Conservation (phyloP, 1,140 invertebrate genomes). For the Whitmania pigra region DNA sequence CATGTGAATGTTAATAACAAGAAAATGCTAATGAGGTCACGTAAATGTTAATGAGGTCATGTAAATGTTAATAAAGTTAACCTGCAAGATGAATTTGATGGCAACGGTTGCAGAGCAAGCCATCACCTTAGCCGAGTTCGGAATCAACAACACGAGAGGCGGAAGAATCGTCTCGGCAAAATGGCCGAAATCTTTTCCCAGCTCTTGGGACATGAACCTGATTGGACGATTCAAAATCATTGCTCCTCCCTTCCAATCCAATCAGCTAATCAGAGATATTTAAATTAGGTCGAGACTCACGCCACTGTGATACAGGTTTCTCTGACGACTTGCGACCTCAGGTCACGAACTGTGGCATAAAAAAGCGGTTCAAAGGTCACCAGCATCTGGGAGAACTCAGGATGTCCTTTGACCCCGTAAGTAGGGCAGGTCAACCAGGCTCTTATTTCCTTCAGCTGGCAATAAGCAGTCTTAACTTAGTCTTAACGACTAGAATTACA, state of each 20-base stretch:
- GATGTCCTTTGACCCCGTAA: conserved; percentile 61
- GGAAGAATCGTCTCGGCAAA: conserved; percentile 69
- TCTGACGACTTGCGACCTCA: conserved; percentile 76
- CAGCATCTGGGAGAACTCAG: conserved; percentile 66
- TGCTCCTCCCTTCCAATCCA: not conserved
- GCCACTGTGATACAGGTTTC: conserved; percentile 81
- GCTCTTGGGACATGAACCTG: conserved; percentile 64
- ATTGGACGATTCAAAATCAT: not conserved
- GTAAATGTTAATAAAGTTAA: conserved; percentile 25
- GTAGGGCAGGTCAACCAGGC: conserved; percentile 49
- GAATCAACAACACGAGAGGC: conserved; percentile 74
- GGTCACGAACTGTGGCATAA: conserved; percentile 70
- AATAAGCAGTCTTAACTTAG: conserved; percentile 12
- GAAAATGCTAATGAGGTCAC: too few species aligned
- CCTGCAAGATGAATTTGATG: conserved; percentile 73
- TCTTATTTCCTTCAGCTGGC: conserved; percentile 70
- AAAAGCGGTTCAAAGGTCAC: conserved; percentile 68
- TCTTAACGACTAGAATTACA: conserved; percentile 8
- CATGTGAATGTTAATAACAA: too few species aligned
- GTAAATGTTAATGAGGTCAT: too few species aligned
- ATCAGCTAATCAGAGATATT: too few species aligned
- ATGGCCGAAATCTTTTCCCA: conserved; percentile 69
- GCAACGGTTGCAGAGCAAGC: conserved; percentile 73
- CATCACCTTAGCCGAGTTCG: conserved; percentile 91
- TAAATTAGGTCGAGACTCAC: not conserved